Evolutionary conservation across 2,797 vertebrate species (phyloP), one percentile per base, ranked within the genome.

Genomic region (Acanthis flammea): DNA sequence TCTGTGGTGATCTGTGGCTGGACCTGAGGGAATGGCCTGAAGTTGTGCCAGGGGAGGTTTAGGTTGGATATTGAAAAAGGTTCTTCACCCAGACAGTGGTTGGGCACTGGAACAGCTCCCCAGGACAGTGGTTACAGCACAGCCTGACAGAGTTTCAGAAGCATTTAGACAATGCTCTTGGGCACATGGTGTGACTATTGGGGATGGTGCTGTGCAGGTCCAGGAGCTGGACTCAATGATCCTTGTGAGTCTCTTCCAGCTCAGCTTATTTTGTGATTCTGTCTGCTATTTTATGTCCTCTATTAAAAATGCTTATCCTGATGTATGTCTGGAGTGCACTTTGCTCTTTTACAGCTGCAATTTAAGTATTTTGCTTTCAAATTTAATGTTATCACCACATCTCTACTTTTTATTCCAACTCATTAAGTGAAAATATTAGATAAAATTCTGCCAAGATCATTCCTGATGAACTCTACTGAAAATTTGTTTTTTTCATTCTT

Each of bases 101-200:
- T 23, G 15, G 16, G 7, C 24, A 39, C 54, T 60, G 39, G 22
- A 9, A 39, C 27, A 23, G 30, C 10, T 58, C 19, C 23, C 15
- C 39, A 39, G 28, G 39, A 3, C 5, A 67, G 33, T 39, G 39
- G 7, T 33, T 9, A 47, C 11, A 33, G 45, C 27, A 44, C 7
- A 37, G 30, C 33, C 24, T 54, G 25, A 35, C 19, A 25, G 63
- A 54, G 6, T 30, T 61, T 1, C 1, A 7, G 21, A 30, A 31
- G 25, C 2, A 2, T 54, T 54, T 62, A 14, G 18, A 35, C 25
- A 54, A 0, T 31, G 33, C 14, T 62, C 11, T 76, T 0, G 0
- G 39, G 47, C 24, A 45, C 33, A 4, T 18, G 30, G 14, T 12
- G 33, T 22, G 33, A 31, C 30, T 76, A 5, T 25, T 77, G 41